A percentile compares a stretch with the other conserved stretches of the same genome.
phyloP scores from a whole-genome alignment of 2,888 invertebrate genomes.

The Gandaritis pyraliata region DNA sequence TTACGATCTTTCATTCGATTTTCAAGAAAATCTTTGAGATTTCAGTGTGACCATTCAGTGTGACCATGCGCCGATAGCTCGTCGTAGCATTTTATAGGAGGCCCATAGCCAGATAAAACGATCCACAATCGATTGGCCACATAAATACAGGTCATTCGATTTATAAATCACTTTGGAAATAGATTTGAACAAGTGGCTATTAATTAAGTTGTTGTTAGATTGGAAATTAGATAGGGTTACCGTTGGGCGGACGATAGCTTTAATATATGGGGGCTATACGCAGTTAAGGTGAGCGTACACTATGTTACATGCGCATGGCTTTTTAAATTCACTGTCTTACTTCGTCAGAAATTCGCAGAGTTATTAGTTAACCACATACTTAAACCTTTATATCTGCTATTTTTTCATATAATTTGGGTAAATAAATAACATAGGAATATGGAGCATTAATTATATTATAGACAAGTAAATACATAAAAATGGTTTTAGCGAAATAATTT shows the following conservation, averaged over 20 bases:
- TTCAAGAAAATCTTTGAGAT: too few relatives aligned
- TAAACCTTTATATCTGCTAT: too few relatives aligned
- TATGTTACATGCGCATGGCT: slow-evolving; percentile 25
- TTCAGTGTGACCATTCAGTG: too few relatives aligned
- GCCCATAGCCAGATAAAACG: slow-evolving; percentile 4
- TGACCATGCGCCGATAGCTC: neutral
- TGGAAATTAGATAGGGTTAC: slow-evolving; percentile 79
- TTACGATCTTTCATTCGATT: too few relatives aligned
- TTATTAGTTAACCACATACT: too few relatives aligned
- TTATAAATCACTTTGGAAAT: slow-evolving; percentile 82
- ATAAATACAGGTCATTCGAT: slow-evolving; percentile 79
- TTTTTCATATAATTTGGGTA: too few relatives aligned
- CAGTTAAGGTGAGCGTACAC: slow-evolving; percentile 44
- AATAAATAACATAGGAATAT: too few relatives aligned
- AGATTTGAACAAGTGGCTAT: slow-evolving; percentile 84
- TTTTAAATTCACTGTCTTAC: neutral
- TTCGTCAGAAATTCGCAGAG: too few relatives aligned
- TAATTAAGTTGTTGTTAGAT: slow-evolving; percentile 84
- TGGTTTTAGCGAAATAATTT: too few relatives aligned
- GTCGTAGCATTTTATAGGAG: neutral
- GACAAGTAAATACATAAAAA: too few relatives aligned
- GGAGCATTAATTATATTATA: too few relatives aligned
- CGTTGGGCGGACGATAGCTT: slow-evolving; percentile 67
- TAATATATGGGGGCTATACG: slow-evolving; percentile 64
- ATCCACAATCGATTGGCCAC: slow-evolving; percentile 62